These are phyloP conservation scores for Balearica regulorum DNA, from an alignment of 2,797 vertebrate genomes.

Conservation along the genomic window DNA sequence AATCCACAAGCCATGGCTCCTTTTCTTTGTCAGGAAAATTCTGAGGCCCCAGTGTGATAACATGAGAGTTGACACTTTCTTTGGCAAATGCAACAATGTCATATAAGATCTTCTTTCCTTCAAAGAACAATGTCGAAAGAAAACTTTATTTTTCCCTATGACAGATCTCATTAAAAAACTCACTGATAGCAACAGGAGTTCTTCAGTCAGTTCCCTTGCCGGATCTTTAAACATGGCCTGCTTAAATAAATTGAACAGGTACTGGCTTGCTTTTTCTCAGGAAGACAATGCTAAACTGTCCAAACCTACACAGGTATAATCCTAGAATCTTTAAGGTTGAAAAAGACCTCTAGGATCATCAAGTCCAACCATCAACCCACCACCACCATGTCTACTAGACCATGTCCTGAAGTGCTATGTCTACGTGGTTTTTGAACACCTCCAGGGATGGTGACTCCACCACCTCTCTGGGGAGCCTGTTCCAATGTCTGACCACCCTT, in stretches of 20 bases:
- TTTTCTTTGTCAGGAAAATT: constrained; percentile 93
- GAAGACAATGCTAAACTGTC: neutral
- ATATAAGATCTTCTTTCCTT: constrained; percentile 92
- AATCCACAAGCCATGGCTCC: constrained; percentile 97
- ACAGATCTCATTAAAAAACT: neutral
- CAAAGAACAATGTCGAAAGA: constrained; percentile 5
- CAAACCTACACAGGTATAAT: neutral
- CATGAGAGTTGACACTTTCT: constrained; percentile 92
- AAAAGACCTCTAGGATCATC: too few relatives aligned
- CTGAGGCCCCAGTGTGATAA: constrained; percentile 90
- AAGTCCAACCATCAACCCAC: too few relatives aligned
- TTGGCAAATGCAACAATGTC: constrained; percentile 93
- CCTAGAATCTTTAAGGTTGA: too few relatives aligned
- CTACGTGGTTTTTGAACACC: too few relatives aligned
- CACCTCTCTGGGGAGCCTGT: too few relatives aligned
- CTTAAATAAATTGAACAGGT: neutral
- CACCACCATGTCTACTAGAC: too few relatives aligned
- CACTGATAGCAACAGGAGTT: neutral
- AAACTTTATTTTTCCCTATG: neutral
- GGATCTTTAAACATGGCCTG: neutral
- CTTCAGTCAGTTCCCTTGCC: neutral
- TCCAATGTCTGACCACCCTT: too few relatives aligned
- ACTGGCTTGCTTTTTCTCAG: neutral
- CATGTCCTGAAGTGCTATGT: too few relatives aligned
- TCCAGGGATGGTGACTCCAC: too few relatives aligned